Conservation (phyloP, 37 sponge, comb jelly and placozoan species). For the Diacarnus erythraeanus region DNA sequence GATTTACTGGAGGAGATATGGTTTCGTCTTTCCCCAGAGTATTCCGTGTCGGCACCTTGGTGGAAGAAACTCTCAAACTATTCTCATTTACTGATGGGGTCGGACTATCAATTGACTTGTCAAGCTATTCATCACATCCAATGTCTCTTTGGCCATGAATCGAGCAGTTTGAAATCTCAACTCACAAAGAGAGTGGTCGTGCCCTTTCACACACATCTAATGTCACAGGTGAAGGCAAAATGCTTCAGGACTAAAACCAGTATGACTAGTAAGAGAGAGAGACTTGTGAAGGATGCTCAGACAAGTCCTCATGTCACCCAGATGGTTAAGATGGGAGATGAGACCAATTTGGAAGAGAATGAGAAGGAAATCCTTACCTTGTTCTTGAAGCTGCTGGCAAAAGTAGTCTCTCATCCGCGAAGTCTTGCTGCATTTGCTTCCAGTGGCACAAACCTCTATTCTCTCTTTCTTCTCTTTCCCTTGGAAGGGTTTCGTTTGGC, state of each 20-base stretch:
- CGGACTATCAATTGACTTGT: slow-evolving; percentile 5
- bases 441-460: slow-evolving; percentile 25
- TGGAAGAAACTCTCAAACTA: slow-evolving; percentile 64
- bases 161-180: slow-evolving; percentile 32
- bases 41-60: slow-evolving; percentile 12
- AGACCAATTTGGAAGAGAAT: slow-evolving; percentile 12
- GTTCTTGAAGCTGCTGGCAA: slow-evolving; percentile 48
- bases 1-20: slow-evolving; percentile 63
- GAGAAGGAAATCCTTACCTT: slow-evolving; percentile 31
- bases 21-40: slow-evolving; percentile 62
- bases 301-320: not conserved
- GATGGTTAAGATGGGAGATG: not conserved
- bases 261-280: not conserved
- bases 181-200: slow-evolving; percentile 51
- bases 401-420: slow-evolving; percentile 26
- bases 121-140: slow-evolving; percentile 63
- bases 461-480: slow-evolving; percentile 49
- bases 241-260: not conserved
- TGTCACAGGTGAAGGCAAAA: slow-evolving; percentile 28
- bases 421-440: slow-evolving; percentile 29
- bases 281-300: not conserved
- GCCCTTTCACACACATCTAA: slow-evolving; percentile 35
- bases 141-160: slow-evolving; percentile 57
- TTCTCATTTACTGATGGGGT: slow-evolving; percentile 28
- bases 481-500: slow-evolving; percentile 24